Evolutionary conservation across 1,140 invertebrate species (phyloP).

Genomic region (Ceratina australensis): DNA sequence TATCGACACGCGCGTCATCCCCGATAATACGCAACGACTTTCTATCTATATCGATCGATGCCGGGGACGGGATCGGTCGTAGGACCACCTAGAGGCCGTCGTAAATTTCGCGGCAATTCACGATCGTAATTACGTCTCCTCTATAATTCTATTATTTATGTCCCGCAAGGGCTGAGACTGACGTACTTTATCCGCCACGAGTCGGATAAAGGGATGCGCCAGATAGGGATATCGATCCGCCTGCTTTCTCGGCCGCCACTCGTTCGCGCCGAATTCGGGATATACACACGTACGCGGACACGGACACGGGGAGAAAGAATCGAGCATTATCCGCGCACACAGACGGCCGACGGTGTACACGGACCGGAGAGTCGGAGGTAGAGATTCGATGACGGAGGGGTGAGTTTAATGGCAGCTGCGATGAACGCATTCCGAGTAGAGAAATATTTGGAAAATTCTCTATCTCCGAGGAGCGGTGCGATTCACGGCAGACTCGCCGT

Average conservation of each 20-base stretch:
- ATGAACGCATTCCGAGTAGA: constrained; percentile 7
- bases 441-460: constrained; percentile 10
- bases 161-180: constrained; percentile 23
- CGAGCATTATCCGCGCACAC: neutral
- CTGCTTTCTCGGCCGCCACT: constrained; percentile 42
- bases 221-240: constrained; percentile 57
- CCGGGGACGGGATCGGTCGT: neutral
- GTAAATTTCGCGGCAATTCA: constrained; percentile 65
- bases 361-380: constrained; percentile 1
- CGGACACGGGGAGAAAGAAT: neutral
- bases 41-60: constrained; percentile 32
- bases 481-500: constrained; percentile 5
- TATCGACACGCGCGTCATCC: too few species aligned
- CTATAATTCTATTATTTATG: constrained; percentile 64
- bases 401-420: constrained; percentile 46
- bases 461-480: neutral
- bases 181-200: constrained; percentile 25
- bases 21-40: neutral
- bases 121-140: constrained; percentile 61
- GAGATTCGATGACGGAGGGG: constrained; percentile 16
- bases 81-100: constrained; percentile 53
- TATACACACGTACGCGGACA: neutral
- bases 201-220: neutral
- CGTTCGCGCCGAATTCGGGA: constrained; percentile 34
- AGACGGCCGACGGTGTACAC: neutral